Percentiles rank a stretch among this genome's conserved stretches.
Evolutionary conservation across 2,113 vertebrate species (phyloP).

Genomic region (Campylomormyrus numenius): DNA sequence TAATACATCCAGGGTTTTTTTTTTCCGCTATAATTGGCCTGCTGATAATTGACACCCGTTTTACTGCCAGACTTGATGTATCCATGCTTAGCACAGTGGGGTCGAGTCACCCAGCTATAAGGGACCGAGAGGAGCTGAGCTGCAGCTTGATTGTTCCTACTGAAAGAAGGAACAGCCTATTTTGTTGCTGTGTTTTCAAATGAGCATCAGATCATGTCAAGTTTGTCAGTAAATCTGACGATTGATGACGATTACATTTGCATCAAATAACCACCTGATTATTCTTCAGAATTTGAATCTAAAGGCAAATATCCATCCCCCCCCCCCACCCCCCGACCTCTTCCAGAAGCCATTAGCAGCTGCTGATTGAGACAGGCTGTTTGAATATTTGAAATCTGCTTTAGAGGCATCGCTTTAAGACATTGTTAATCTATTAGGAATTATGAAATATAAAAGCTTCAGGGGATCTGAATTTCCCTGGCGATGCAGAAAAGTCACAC

Average conservation of each 20-base stretch:
- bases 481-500: background rate
- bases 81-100: background rate
- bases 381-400: background rate
- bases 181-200: background rate
- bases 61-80: background rate
- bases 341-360: background rate
- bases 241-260: background rate
- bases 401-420: background rate
- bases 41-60: background rate
- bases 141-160: background rate
- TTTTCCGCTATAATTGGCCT: background rate
- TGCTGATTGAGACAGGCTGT: background rate
- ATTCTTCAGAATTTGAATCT: background rate
- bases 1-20: background rate
- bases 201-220: background rate
- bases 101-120: background rate
- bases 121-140: background rate
- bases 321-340: background rate
- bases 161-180: background rate
- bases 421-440: background rate
- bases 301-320: background rate
- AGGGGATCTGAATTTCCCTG: background rate
- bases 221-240: background rate
- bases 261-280: background rate
- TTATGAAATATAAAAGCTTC: background rate